phyloP scores from a whole-genome alignment of 2,888 invertebrate genomes.

The Protodeltote pygarga region DNA sequence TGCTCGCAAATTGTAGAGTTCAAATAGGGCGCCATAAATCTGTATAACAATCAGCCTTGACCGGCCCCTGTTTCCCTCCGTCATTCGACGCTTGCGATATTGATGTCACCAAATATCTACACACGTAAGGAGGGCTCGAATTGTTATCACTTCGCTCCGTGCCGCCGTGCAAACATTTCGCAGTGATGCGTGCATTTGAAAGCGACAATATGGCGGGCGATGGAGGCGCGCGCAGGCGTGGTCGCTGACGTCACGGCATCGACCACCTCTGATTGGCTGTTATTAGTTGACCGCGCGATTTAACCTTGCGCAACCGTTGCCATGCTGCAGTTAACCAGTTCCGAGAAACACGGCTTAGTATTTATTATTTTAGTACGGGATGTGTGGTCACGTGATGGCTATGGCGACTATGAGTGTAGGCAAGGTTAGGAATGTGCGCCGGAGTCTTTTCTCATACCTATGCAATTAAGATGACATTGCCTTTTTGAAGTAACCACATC shows the following conservation, averaged over 20 bases:
- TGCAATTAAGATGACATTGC: slow-evolving; percentile 11
- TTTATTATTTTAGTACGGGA: slow-evolving; percentile 68
- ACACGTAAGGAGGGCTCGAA: slow-evolving; percentile 57
- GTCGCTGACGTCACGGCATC: slow-evolving; percentile 80
- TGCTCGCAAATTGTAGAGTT: slow-evolving; percentile 45
- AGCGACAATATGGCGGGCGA: slow-evolving; percentile 74
- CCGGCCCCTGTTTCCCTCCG: slow-evolving; percentile 53
- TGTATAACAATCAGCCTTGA: slow-evolving; percentile 53
- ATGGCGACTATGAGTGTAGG: slow-evolving; percentile 41
- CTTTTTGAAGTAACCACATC: slow-evolving; percentile 2
- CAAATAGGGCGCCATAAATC: slow-evolving; percentile 46
- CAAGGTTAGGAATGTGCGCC: slow-evolving; percentile 37
- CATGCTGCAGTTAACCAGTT: slow-evolving; percentile 73
- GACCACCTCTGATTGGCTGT: slow-evolving; percentile 69
- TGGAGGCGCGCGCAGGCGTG: slow-evolving; percentile 87
- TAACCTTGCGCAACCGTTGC: slow-evolving; percentile 85
- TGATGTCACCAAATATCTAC: slow-evolving; percentile 37
- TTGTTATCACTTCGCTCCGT: slow-evolving; percentile 53
- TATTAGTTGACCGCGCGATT: slow-evolving; percentile 66
- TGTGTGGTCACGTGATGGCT: slow-evolving; percentile 51
- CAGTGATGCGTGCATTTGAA: slow-evolving; percentile 61
- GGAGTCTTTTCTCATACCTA: slow-evolving; percentile 23
- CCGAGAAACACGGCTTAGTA: slow-evolving; percentile 64
- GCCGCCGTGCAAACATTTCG: slow-evolving; percentile 56
- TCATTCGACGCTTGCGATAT: slow-evolving; percentile 41